Percentiles rank a stretch among this genome's conserved stretches.
Evolutionary conservation across 2,888 invertebrate genomes (phyloP).

Genomic region (Ypsolopha scabrella): DNA sequence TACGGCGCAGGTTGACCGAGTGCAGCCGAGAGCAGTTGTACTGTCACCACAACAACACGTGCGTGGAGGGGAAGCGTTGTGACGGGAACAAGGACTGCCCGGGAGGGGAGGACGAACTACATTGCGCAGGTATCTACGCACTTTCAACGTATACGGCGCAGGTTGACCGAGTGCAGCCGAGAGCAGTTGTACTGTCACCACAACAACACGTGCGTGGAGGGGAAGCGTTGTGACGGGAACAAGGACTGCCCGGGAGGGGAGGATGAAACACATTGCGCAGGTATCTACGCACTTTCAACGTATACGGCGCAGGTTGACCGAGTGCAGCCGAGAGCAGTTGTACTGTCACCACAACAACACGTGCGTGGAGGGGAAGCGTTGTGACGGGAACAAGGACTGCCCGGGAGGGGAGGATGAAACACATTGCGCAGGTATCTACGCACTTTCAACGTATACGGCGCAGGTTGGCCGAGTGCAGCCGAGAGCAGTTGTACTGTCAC

Average conservation of each 20-base stretch:
- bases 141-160: too few species aligned
- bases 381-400: constrained; percentile 68
- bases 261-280: too few species aligned
- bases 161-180: too few species aligned
- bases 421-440: too few species aligned
- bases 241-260: constrained; percentile 65
- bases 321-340: constrained; percentile 59
- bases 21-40: too few species aligned
- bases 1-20: too few species aligned
- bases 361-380: constrained; percentile 48
- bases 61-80: constrained; percentile 50
- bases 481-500: constrained; percentile 49
- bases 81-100: constrained; percentile 64
- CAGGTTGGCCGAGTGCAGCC: constrained; percentile 53
- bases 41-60: too few species aligned
- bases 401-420: constrained; percentile 68
- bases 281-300: too few species aligned
- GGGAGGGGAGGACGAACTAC: constrained; percentile 70
- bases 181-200: too few species aligned
- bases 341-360: constrained; percentile 53
- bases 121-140: too few species aligned
- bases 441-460: too few species aligned
- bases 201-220: too few species aligned
- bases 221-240: constrained; percentile 56
- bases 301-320: constrained; percentile 21